Base-by-base conservation (phyloP, 2,113 vertebrate species). In the Baryphthengus martii region DNA sequence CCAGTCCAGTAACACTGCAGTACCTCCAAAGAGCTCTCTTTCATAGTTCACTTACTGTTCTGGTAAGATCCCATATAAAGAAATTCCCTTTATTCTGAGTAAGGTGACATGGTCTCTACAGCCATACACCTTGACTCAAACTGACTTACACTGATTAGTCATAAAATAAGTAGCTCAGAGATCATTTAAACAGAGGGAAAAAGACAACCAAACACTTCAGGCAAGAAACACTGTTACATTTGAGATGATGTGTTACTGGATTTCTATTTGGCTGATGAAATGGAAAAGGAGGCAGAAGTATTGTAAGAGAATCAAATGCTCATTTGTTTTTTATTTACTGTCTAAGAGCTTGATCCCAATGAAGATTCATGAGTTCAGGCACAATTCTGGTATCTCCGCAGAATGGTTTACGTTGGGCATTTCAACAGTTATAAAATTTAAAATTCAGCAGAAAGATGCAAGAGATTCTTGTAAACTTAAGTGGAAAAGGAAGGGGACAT, bases 291-390 rank as follows among this genome's bases (percentile, higher is more conserved):
- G 17, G 52, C 92, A 89, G 18, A 63, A 66, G 39, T 39, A 73
- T 16, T 85, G 40, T 76, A 86, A 76, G 55, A 80, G 31, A 95
- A 78, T 44, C 59, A 90, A 49, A 33, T 4, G 3, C 58, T 84
- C 24, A 86, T 93, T 96, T 94, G 70, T 3, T 83, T 95, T 55
- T 65, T 90, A 88, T 89, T 89, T 93, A 78, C 35, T 75, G 40
- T 40, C 29, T 63, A 80, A 81, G 17, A 76, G 52, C 45, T 79
- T 88, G 37, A 65, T 88, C 37, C 37, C 44, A 65, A 19, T 52
- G 47, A 88, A 90, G 50, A 90, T 62, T 88, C 65, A 44, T 2
- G 16, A 84, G 26, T 77, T 93, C n/a, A 47, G 40, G 13, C 31
- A 85, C 44, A 95, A 95, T 73, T 93, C 45, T 3, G 0, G 6